Evolutionary conservation across 2,113 vertebrate genomes (phyloP).

Genomic region (Myrmophylax atrothorax): DNA sequence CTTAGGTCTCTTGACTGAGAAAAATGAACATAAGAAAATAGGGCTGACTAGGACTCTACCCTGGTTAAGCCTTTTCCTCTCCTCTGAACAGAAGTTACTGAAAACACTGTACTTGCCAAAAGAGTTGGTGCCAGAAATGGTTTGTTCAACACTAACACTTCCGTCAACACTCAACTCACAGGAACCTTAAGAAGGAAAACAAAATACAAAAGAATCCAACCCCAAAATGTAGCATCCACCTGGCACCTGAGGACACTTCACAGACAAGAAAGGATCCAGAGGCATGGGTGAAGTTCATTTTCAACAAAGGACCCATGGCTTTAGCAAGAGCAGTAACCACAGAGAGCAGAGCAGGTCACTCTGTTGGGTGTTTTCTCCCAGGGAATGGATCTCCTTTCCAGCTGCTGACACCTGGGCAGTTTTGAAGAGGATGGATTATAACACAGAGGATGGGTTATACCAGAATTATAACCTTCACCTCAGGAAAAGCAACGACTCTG

Average conservation of each 20-base stretch:
- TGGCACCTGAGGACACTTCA: accelerated
- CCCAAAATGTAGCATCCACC: not conserved
- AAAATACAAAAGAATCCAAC: not conserved
- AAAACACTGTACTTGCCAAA: not conserved
- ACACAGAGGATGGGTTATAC: not conserved
- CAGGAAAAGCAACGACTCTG: not conserved
- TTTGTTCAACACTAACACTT: not conserved
- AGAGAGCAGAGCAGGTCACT: not conserved
- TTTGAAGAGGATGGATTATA: not conserved
- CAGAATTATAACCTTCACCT: not conserved
- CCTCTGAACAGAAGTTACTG: not conserved
- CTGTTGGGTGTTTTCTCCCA: not conserved
- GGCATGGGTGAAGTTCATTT: accelerated
- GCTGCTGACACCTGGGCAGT: not conserved
- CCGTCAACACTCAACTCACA: not conserved
- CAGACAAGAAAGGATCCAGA: not conserved
- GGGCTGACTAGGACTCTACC: not conserved
- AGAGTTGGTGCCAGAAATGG: not conserved
- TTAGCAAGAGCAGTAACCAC: not conserved
- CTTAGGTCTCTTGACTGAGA: not conserved
- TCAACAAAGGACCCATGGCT: not conserved
- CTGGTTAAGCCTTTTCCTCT: not conserved
- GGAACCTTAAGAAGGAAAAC: not conserved
- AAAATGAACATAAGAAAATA: not conserved
- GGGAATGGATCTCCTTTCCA: not conserved